Evolutionary conservation across 2,888 invertebrate genomes (phyloP).

Genomic region (Orthosia gothica): DNA sequence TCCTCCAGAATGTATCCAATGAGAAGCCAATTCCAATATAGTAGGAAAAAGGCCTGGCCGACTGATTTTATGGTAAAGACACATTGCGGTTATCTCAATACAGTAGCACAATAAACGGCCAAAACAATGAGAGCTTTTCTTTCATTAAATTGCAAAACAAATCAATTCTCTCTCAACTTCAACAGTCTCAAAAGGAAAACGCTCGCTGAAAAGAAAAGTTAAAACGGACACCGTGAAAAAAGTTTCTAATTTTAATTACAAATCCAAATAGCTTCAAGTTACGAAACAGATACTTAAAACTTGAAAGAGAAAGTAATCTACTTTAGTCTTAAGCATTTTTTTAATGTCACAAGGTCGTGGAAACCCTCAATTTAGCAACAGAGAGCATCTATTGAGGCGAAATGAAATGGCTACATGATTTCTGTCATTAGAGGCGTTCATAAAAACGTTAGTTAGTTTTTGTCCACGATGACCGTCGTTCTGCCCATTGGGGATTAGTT

Average conservation of each 20-base stretch:
- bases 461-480: conserved; percentile 63
- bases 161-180: conserved; percentile 45
- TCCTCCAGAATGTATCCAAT: no score
- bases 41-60: no score
- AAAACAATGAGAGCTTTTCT: conserved; percentile 21
- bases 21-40: no score
- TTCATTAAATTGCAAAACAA: conserved; percentile 46
- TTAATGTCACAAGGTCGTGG: conserved; percentile 76
- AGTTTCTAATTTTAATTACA: conserved; percentile 76
- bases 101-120: conserved; percentile 2
- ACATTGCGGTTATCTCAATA: conserved; percentile 12
- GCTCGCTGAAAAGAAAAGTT: conserved; percentile 58
- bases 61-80: background rate
- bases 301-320: conserved; percentile 81
- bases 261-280: conserved; percentile 76
- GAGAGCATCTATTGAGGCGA: conserved; percentile 74
- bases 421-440: conserved; percentile 66
- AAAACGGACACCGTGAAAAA: conserved; percentile 62
- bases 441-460: conserved; percentile 71
- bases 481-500: conserved; percentile 63
- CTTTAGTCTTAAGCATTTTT: conserved; percentile 70
- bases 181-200: conserved; percentile 58
- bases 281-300: conserved; percentile 75
- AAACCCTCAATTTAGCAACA: conserved; percentile 78
- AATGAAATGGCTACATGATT: conserved; percentile 71